Conservation (phyloP, 2,797 vertebrate species). For the Pseudopleuronectes americanus region DNA sequence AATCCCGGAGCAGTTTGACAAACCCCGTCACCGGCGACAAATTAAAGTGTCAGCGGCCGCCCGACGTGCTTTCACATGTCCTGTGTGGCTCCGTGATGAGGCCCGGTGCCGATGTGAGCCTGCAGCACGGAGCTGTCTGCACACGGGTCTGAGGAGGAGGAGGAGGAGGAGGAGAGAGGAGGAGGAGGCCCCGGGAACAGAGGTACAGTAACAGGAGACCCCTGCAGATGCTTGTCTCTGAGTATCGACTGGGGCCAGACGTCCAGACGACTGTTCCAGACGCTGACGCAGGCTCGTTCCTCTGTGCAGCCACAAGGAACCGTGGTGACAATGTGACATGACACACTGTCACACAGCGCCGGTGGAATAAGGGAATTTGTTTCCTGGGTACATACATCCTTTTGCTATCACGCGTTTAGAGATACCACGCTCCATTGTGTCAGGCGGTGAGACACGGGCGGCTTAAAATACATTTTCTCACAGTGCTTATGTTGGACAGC, state of each 20-base stretch:
- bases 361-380: conserved; percentile 10
- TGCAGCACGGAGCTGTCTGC: conserved; percentile 45
- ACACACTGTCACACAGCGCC: conserved; percentile 3
- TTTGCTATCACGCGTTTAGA: conserved; percentile 28
- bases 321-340: conserved; percentile 35
- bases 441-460: conserved; percentile 5
- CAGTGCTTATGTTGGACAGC: conserved; percentile 16
- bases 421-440: conserved; percentile 20
- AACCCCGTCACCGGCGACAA: conserved; percentile 62
- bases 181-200: conserved; percentile 26
- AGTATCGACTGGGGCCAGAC: conserved; percentile 61
- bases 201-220: conserved; percentile 63
- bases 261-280: conserved; percentile 53
- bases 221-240: conserved; percentile 55
- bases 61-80: conserved; percentile 56
- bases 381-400: conserved; percentile 23
- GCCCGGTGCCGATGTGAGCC: conserved; percentile 22
- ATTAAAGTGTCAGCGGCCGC: conserved; percentile 67
- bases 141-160: conserved; percentile 15
- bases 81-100: conserved; percentile 61
- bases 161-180: no score
- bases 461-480: conserved; percentile 21
- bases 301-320: neutral
- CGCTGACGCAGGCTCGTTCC: conserved; percentile 21
- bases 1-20: conserved; percentile 69